Base-by-base conservation (phyloP, 2,888 invertebrate genomes). In the Scaptomyza flava region DNA sequence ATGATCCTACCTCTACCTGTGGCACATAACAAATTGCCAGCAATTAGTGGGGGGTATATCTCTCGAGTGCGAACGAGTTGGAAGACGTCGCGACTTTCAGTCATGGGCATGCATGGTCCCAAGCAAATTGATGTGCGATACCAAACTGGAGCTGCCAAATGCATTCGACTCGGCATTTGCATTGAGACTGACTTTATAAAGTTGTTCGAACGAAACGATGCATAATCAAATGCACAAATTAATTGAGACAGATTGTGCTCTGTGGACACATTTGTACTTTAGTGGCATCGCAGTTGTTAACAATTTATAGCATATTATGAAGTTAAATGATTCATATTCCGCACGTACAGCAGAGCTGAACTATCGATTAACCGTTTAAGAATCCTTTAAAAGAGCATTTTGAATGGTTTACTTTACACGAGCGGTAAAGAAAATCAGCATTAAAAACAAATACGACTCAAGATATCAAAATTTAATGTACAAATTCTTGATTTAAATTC, bases 1-100 rank as follows among this genome's bases (percentile, higher is more conserved):
- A 66, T 20, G 42, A 42, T 42, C 20, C 42, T 42, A 42, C 41
- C 17, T 41, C 38, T 58, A 50, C 51, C 69, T 71, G 56, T 69
- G 70, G 68, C 77, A 74, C 61, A 73, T 79, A 89, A 87, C 87
- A 89, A 87, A 87, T 87, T 80, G 85, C 87, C 72, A 68, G 68
- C 80, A 84, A 87, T 87, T 89, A 87, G 81, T 79, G 72, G 64
- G 63, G 73, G 73, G 65, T 53, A 75, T 38, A 14, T 38, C 38
- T 66, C 66, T 74, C 45, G 17, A 57, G 42, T 6, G 36, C 51
- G 58, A 52, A 45, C 33, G 74, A 38, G 23, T 33, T 47, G 74
- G 34, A 30, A 56, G 59, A 50, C 68, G 45, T 36, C 23, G 50
- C 52, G 46, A 52, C 52, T 30, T 52, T 33, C 59, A 52, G 54